Evolutionary conservation across 2,888 invertebrate genomes (phyloP), one percentile per base, ranked within the genome.

Genomic region (Antheraea assamensis): DNA sequence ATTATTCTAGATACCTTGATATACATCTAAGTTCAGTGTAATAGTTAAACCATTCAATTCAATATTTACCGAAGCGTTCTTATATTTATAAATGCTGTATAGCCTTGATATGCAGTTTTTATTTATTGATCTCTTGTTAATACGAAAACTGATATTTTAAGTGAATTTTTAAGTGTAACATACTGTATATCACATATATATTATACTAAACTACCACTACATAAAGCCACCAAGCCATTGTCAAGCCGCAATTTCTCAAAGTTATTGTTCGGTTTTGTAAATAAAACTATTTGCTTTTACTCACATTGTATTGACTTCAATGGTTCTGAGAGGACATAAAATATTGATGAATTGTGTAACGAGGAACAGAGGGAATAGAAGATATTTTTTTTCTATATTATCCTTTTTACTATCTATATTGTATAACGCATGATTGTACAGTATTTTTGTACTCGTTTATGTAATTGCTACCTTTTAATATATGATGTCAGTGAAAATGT

Each of bases 251-350:
- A 64, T 64, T 30, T 64, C 61, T 30, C 61, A 64, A 30, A 17
- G 27, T 27, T 64, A 64, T 64, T 64, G 61, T 64, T 17, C 27
- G 17, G 17, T 64, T 27, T 64, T 64, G 30, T 64, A 64, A 17
- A 64, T 30, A 30, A 30, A 64, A 64, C 17, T 58, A 24, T 58
- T 58, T 58, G 58, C 58, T 24, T 58, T 58, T 58, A 58, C 24
- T 58, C 24, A 58, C 58, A 58, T n/a, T 58, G 58, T 58, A 58
- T 58, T n/a, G 10, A 58, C 58, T 58, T 13, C 58, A 58, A n/a
- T 58, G 24, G 24, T 24, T 58, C 58, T 58, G 58, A 58, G 24
- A 24, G 58, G 58, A n/a, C n/a, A 58, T 58, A 24, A 58, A 58
- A 58, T 58, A 58, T 24, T 58, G n/a, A 58, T 58, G 24, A 58